These are phyloP conservation scores for Phenganax stokvisi DNA, from an alignment of 92 coral and sea anemone species.

Conservation along the genomic window DNA sequence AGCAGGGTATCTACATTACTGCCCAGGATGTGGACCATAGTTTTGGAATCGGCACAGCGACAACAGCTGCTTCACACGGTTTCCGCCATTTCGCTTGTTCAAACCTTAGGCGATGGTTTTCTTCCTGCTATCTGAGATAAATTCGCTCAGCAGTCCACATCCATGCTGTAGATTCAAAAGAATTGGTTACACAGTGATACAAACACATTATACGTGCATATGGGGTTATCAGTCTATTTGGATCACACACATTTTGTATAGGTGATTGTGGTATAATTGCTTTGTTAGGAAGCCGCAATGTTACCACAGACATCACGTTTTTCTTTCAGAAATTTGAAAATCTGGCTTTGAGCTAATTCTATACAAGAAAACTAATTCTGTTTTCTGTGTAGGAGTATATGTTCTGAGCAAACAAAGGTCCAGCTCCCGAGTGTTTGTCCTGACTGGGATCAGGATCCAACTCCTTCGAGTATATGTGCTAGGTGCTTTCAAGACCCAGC, in stretches of 20 bases:
- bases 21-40: slow-evolving; percentile 40
- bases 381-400: no score
- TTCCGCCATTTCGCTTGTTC: slow-evolving; percentile 7
- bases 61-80: slow-evolving; percentile 29
- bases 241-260: slow-evolving; percentile 28
- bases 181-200: background rate
- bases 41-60: slow-evolving; percentile 41
- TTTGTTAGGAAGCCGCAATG: no score
- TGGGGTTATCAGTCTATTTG: slow-evolving; percentile 18
- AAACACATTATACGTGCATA: background rate
- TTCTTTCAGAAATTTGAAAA: no score
- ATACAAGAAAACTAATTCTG: no score
- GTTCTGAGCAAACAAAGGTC: no score
- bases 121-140: background rate
- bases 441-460: no score
- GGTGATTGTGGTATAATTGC: no score
- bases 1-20: slow-evolving; percentile 9
- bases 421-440: no score
- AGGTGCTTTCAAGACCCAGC: no score
- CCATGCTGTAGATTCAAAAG: background rate
- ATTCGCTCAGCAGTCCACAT: background rate
- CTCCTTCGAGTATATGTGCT: no score
- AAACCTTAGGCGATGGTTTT: background rate
- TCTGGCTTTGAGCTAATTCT: no score
- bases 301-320: no score